phyloP scores from a whole-genome alignment of 2,113 vertebrate species.

The Python bivittatus region DNA sequence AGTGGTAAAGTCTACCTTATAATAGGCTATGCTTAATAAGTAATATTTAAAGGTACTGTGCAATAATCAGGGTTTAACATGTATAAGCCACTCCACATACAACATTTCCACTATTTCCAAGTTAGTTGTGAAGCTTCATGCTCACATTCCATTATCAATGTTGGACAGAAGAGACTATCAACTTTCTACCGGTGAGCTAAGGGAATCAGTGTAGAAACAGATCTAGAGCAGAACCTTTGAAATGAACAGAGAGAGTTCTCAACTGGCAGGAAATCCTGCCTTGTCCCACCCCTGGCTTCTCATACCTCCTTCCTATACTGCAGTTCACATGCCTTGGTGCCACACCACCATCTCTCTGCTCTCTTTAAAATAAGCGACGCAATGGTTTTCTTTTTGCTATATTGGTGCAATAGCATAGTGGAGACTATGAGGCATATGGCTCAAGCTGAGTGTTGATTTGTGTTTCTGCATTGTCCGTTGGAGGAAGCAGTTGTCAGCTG shows the following conservation, averaged over 20 bases:
- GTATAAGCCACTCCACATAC: not conserved
- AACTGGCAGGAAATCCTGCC: not conserved
- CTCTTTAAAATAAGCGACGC: not conserved
- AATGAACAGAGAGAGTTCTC: not conserved
- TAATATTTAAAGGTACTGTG: not conserved
- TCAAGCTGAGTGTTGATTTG: not conserved
- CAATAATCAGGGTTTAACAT: not conserved
- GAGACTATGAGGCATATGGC: not conserved
- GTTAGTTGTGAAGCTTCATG: not conserved
- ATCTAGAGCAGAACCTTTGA: not conserved
- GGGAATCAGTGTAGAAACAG: not conserved
- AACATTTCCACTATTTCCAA: not conserved
- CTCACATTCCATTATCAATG: not conserved
- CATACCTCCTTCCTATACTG: not conserved
- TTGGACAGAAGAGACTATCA: not conserved
- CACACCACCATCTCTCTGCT: not conserved
- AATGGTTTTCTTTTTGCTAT: not conserved
- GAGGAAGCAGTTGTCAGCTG: not conserved
- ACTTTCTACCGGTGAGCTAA: not conserved
- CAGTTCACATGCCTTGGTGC: not conserved
- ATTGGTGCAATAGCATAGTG: not conserved
- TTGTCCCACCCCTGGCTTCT: not conserved
- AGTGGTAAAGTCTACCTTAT: not conserved
- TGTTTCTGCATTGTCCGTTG: not conserved
- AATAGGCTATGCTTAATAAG: not conserved